phyloP scores from a whole-genome alignment of 2,797 vertebrate genomes.

The Tamandua tetradactyla region DNA sequence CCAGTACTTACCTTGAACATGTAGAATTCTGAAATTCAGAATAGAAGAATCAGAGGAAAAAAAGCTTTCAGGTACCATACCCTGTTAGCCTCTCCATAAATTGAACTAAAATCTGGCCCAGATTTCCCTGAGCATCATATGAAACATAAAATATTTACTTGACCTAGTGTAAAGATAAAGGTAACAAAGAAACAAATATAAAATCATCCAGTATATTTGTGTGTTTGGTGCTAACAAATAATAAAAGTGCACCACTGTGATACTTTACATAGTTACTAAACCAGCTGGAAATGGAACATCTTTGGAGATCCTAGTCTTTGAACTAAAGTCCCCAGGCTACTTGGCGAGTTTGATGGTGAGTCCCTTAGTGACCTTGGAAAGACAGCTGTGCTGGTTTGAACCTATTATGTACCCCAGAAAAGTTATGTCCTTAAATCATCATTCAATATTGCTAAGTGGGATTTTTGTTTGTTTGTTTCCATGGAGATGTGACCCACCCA shows the following conservation, averaged over 20 bases:
- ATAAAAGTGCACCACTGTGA: background rate
- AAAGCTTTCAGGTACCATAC: background rate
- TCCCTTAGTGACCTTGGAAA: background rate
- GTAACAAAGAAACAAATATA: background rate
- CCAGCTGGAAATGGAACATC: background rate
- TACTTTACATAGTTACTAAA: background rate
- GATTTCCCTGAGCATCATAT: slow-evolving; percentile 9
- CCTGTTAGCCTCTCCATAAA: background rate
- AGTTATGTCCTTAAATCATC: too few relatives aligned
- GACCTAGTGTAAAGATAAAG: background rate
- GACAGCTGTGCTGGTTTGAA: too few relatives aligned
- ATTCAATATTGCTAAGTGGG: too few relatives aligned
- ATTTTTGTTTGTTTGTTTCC: too few relatives aligned
- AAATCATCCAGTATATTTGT: background rate
- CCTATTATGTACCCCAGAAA: too few relatives aligned
- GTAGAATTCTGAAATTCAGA: slow-evolving; percentile 51
- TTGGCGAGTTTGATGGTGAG: background rate
- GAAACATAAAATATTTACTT: slow-evolving; percentile 39
- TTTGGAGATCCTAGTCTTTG: background rate
- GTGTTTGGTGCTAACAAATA: slow-evolving; percentile 36
- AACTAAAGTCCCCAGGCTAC: background rate
- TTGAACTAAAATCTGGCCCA: background rate
- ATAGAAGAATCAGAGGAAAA: slow-evolving; percentile 5
- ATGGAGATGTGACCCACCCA: too few relatives aligned
- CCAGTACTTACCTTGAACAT: background rate